Base-by-base conservation (phyloP, 2,113 vertebrate genomes). In the Aptenodytes forsteri region DNA sequence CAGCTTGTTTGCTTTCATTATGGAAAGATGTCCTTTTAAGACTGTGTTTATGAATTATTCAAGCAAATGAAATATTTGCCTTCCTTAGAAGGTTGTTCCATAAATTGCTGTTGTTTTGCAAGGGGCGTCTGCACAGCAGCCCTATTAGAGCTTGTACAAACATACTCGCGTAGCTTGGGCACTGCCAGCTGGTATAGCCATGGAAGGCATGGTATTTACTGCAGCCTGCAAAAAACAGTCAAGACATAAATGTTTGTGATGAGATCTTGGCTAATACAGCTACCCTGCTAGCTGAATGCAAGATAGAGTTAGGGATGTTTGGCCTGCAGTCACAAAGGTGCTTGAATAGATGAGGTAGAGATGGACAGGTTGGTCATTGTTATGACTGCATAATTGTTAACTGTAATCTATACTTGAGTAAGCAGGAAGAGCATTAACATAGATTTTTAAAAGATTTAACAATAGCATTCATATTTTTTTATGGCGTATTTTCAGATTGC, bases 51-150 rank as follows among this genome's bases (percentile, higher is more conserved):
- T 90, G 91, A 91, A 64, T 89, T 79, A 89, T 94, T 96, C 87
- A 95, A 72, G 71, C 54, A 95, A 72, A 87, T 87, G 70, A 94
- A 93, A 89, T 73, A 50, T 83, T 95, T 96, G 61, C 77, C 85
- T 83, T 83, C 58, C 66, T 79, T 89, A 52, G 86, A 77, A 92
- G 80, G 71, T 70, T 84, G 44, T 83, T 61, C 44, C 83, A 49
- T 65, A 83, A 67, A 65, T 25, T 72, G 84, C 22, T 67, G 10
- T 14, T 90, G 36, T 89, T 89, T 72, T 70, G 44, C 72, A 79
- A 65, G 61, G 18, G n/a, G 1, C 34, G 50, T 61, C 86, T 77
- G 46, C 21, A 16, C 40, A 67, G 81, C 71, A 77, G 52, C 58
- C 27, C 14, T 80, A 16, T 38, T 69, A 52, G 47, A 73, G 66